A percentile compares a stretch with the other conserved stretches of the same genome.
Evolutionary conservation across 2,797 vertebrate species (phyloP).

Genomic region (Pogonophryne albipinna): DNA sequence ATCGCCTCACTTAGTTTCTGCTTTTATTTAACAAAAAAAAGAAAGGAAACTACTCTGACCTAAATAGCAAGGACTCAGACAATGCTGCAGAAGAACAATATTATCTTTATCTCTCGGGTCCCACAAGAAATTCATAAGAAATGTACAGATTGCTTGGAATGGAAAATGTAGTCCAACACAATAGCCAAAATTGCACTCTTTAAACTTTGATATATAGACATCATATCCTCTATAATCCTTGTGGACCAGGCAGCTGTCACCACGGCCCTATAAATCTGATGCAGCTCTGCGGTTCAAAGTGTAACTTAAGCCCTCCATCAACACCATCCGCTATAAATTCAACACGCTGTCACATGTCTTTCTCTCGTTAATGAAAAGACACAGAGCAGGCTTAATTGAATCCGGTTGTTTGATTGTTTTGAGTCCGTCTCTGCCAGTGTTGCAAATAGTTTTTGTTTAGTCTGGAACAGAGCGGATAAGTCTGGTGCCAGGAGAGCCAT

Average conservation of each 20-base stretch:
- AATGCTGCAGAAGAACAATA: conserved; percentile 51
- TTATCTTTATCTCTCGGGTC: conserved; percentile 49
- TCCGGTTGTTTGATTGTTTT: conserved; percentile 76
- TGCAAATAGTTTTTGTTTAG: conserved; percentile 73
- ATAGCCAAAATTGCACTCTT: conserved; percentile 61
- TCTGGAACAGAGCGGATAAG: conserved; percentile 59
- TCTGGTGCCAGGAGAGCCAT: conserved; percentile 51
- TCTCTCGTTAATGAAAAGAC: conserved; percentile 67
- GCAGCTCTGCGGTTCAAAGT: conserved; percentile 66
- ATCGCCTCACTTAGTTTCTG: conserved; percentile 23
- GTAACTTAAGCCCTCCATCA: conserved; percentile 69
- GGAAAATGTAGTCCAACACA: conserved; percentile 32
- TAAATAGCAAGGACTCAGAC: conserved; percentile 40
- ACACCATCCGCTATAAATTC: conserved; percentile 70
- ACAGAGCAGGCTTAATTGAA: conserved; percentile 68
- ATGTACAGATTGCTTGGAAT: conserved; percentile 52
- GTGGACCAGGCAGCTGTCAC: conserved; percentile 72
- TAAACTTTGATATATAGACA: conserved; percentile 74
- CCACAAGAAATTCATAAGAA: conserved; percentile 63
- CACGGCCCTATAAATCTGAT: conserved; percentile 72
- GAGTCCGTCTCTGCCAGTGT: conserved; percentile 60
- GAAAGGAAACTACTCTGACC: conserved; percentile 37
- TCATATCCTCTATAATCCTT: conserved; percentile 68
- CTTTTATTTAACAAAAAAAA: conserved; percentile 17
- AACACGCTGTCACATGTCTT: conserved; percentile 70